Evolutionary conservation across 2,797 vertebrate genomes (phyloP).

Genomic region (Lagodon rhomboides): DNA sequence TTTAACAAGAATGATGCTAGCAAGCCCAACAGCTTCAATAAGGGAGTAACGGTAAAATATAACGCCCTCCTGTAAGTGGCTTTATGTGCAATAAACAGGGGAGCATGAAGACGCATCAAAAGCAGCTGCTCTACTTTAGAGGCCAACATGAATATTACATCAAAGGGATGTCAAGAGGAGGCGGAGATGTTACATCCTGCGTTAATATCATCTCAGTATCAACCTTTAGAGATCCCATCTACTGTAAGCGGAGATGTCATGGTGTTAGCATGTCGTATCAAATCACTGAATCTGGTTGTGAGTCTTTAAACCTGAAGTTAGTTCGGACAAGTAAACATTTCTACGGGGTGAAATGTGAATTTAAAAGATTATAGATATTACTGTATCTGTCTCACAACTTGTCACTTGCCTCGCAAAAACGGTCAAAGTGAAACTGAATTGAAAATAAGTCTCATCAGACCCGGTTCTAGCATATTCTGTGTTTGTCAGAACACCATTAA

Average conservation of each 20-base stretch:
- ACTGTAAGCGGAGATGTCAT: neutral
- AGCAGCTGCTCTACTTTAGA: slow-evolving; percentile 27
- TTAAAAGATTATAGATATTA: neutral
- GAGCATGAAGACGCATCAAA: slow-evolving; percentile 12
- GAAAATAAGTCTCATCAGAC: neutral
- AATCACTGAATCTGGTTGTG: neutral
- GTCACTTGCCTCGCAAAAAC: neutral
- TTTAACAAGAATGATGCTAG: neutral
- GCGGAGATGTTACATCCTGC: neutral
- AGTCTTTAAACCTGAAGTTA: neutral
- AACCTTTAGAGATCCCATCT: neutral
- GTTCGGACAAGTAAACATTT: neutral
- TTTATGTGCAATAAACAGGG: no score
- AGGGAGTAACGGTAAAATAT: neutral
- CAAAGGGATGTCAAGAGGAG: slow-evolving; percentile 19
- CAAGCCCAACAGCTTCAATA: neutral
- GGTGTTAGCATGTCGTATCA: neutral
- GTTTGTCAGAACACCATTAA: neutral
- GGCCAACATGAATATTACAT: slow-evolving; percentile 39
- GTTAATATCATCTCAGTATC: slow-evolving; percentile 13
- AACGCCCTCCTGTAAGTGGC: neutral
- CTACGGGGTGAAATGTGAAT: neutral
- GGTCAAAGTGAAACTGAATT: neutral
- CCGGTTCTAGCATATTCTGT: neutral
- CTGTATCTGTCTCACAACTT: neutral